Evolutionary conservation across 2,797 vertebrate genomes (phyloP), one percentile per base, ranked within the genome.

Genomic region (Falco biarmicus): DNA sequence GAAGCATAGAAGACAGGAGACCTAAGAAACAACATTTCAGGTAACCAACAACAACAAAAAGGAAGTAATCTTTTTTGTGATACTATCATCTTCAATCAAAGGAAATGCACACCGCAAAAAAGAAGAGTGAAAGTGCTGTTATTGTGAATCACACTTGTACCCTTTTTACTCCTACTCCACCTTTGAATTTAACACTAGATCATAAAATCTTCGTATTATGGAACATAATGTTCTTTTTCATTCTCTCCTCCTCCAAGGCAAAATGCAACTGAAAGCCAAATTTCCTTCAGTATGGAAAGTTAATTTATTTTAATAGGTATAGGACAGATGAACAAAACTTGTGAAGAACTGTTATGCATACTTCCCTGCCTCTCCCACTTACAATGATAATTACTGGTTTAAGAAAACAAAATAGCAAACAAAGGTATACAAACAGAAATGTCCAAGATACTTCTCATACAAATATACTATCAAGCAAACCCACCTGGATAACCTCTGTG

Each of bases 21-120:
- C 21, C 29, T 59, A 73, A 77, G 53, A 63, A 73, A 73, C 2
- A 74, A 6, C 1, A 12, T 51, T 43, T 84, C 48, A 73, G 7
- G 15, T 66, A 61, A 87, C 63, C 20, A 86, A 71, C 3, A 80
- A 9, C 15, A 91, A 90, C 82, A 80, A 50, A 53, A 41, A 26
- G 17, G 6, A 43, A 8, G 15, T 41, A 7, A 6, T n/a, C 3
- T 39, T 34, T 34, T 60, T 24, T 64, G 25, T 65, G 41, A 50
- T 29, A 57, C 15, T n/a, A 22, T 24, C 74, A 54, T 66, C 34
- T 66, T 84, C 39, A 68, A 28, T 28, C 37, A 53, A 88, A 84
- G 11, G 6, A 77, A 90, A 68, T 57, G 6, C 15, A 61, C 10
- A 12, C 2, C 14, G 0, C 3, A 1, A 15, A 4, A 4, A 16